Percentiles rank a stretch among this genome's conserved stretches.
phyloP scores from a whole-genome alignment of 2,797 vertebrate species.

The Myioborus miniatus region DNA sequence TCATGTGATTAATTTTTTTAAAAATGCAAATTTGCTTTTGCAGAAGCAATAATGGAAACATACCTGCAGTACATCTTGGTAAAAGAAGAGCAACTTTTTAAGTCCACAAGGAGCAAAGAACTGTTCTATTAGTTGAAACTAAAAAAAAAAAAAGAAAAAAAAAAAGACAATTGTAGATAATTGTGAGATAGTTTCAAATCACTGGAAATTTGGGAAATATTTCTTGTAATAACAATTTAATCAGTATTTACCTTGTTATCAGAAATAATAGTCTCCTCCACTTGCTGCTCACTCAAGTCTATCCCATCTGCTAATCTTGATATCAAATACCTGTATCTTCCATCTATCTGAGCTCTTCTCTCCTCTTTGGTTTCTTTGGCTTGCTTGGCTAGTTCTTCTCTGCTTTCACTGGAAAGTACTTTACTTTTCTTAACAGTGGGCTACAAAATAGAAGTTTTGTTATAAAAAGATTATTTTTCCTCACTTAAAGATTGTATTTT shows the following conservation, averaged over 20 bases:
- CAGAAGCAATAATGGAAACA: not conserved
- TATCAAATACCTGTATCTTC: constrained; percentile 79
- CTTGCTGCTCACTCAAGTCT: constrained; percentile 73
- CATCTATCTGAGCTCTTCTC: constrained; percentile 77
- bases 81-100: constrained; percentile 84
- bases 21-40: not conserved
- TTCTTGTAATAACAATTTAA: not conserved
- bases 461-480: not conserved
- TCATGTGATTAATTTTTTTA: not conserved
- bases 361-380: constrained; percentile 77
- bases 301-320: constrained; percentile 73
- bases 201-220: not conserved
- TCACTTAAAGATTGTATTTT: not conserved
- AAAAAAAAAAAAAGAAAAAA: not conserved
- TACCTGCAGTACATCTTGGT: constrained; percentile 78
- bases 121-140: constrained; percentile 81
- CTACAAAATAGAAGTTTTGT: constrained; percentile 62
- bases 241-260: constrained; percentile 79
- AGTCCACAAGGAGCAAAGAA: constrained; percentile 81
- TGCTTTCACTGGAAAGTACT: constrained; percentile 76
- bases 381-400: constrained; percentile 77
- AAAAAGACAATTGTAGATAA: not conserved
- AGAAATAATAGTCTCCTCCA: constrained; percentile 80
- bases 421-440: constrained; percentile 67
- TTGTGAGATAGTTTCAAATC: not conserved